Conservation (phyloP, 2,888 invertebrate genomes). For the Cactoblastis cactorum region DNA sequence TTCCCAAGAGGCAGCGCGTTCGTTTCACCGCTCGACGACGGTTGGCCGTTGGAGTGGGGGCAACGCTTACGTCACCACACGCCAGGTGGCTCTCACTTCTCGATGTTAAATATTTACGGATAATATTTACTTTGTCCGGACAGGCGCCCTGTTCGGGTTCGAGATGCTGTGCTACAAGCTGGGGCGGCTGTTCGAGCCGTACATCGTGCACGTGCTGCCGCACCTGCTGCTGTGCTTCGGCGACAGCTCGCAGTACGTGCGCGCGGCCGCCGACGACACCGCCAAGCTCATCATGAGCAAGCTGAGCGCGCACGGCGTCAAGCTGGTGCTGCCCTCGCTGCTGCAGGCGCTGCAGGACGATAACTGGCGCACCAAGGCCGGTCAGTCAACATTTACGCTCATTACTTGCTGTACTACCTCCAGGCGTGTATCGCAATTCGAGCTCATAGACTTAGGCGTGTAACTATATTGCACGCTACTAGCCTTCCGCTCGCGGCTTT, state of each 20-base stretch:
- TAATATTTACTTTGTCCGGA: too few relatives aligned
- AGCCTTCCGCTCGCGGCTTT: too few relatives aligned
- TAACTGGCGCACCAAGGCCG: conserved; percentile 98
- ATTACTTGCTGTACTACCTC: not conserved
- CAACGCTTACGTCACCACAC: too few relatives aligned
- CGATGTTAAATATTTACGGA: too few relatives aligned
- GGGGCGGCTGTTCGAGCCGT: conserved; percentile 98
- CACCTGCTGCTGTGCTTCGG: conserved; percentile 97
- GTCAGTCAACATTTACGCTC: too few relatives aligned
- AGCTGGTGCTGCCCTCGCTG: conserved; percentile 95
- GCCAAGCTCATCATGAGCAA: conserved; percentile 97
- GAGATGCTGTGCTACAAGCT: conserved; percentile 97
- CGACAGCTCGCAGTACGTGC: conserved; percentile 95
- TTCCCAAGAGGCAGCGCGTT: too few relatives aligned
- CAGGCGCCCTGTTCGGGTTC: conserved; percentile 96
- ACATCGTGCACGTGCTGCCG: conserved; percentile 97
- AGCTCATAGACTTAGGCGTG: too few relatives aligned
- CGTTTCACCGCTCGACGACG: too few relatives aligned
- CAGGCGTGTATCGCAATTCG: too few relatives aligned
- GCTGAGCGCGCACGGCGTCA: conserved; percentile 97
- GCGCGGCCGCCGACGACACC: conserved; percentile 97
- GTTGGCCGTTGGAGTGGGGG: too few relatives aligned
- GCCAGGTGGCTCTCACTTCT: too few relatives aligned
- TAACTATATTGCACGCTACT: too few relatives aligned
- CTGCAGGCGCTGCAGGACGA: conserved; percentile 97